A percentile compares a stretch with the other conserved stretches of the same genome.
These are phyloP conservation scores for Brevimyrus niger DNA, from an alignment of 2,113 vertebrate genomes.

Conservation along the genomic window DNA sequence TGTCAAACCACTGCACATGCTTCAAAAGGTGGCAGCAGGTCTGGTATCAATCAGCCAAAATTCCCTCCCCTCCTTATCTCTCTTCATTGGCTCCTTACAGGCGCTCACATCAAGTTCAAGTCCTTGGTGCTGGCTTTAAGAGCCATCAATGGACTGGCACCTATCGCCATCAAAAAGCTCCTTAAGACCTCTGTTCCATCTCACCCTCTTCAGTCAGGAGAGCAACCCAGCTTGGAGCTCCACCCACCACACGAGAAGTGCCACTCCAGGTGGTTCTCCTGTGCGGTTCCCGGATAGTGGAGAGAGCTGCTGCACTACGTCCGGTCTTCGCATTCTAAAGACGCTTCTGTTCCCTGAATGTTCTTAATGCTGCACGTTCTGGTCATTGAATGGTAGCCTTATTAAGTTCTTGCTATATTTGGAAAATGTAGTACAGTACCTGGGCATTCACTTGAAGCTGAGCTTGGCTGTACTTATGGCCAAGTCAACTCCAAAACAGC, in stretches of 20 bases:
- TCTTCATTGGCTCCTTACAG: background rate
- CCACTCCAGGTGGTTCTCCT: background rate
- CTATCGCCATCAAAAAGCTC: background rate
- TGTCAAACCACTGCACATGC: background rate
- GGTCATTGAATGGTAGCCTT: background rate
- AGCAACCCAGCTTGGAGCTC: background rate
- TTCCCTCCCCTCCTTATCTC: background rate
- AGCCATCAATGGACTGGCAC: background rate
- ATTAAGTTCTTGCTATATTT: background rate
- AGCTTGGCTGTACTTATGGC: background rate
- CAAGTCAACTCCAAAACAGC: background rate
- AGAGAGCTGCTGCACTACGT: background rate
- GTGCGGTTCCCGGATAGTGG: background rate
- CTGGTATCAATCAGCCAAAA: background rate
- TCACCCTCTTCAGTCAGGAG: background rate
- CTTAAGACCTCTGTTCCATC: background rate
- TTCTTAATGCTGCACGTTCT: background rate
- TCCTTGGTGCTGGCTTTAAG: background rate
- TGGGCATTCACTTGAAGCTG: background rate
- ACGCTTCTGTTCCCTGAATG: background rate
- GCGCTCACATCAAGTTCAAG: background rate
- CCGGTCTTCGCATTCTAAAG: background rate
- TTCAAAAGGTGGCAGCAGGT: background rate
- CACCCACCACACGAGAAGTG: background rate
- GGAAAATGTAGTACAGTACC: background rate